Conservation (phyloP, 2,113 vertebrate genomes). For the Hypocryptadius cinnamomeus region DNA sequence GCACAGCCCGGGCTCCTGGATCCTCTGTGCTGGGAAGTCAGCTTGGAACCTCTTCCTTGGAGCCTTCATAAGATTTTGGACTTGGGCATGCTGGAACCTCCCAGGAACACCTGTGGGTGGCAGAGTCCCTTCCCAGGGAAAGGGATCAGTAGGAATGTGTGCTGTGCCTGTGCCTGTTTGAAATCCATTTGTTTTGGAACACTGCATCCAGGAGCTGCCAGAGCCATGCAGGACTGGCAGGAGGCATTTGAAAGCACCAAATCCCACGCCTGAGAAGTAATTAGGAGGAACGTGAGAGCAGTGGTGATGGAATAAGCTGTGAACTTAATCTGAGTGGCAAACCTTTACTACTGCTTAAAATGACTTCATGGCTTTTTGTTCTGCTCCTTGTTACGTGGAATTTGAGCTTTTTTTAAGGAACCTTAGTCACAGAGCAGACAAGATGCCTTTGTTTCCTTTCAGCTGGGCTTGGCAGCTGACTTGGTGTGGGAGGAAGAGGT, state of each 20-base stretch:
- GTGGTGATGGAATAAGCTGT: neutral
- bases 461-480: conserved; percentile 27
- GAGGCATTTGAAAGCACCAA: neutral
- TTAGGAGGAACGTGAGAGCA: neutral
- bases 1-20: neutral
- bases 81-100: neutral
- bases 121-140: neutral
- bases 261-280: neutral
- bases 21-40: neutral
- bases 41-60: neutral
- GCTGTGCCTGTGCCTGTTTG: neutral
- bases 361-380: conserved; percentile 26
- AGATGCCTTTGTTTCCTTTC: conserved; percentile 31
- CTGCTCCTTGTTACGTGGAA: neutral
- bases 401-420: conserved; percentile 35
- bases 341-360: neutral
- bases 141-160: neutral
- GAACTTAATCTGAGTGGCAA: conserved; percentile 19
- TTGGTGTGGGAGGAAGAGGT: conserved; percentile 2
- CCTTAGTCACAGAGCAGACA: neutral
- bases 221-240: neutral
- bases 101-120: neutral
- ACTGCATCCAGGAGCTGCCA: neutral
- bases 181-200: neutral
- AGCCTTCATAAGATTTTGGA: neutral